Percentiles rank a stretch among this genome's conserved stretches.
Conservation (phyloP, 2,888 invertebrate genomes). For the Tricholauxania praeusta region DNA sequence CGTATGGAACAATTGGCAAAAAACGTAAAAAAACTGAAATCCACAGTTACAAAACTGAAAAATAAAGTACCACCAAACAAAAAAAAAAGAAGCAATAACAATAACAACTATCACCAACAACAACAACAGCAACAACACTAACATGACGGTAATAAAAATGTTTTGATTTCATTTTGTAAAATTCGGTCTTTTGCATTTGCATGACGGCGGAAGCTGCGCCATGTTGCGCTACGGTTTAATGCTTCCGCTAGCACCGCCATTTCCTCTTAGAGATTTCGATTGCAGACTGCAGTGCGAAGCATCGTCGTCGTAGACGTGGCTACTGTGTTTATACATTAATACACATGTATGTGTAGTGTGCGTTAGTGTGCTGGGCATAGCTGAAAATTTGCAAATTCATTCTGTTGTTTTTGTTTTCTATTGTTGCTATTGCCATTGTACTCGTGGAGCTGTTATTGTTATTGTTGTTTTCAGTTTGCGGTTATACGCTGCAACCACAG, state of each 20-base stretch:
- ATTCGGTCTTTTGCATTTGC: background rate
- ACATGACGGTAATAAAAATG: constrained; percentile 2
- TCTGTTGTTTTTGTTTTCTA: too few species aligned
- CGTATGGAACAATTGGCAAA: too few species aligned
- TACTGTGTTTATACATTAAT: background rate
- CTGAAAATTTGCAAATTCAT: too few species aligned
- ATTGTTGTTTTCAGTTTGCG: too few species aligned
- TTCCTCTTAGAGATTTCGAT: background rate
- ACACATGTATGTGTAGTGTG: background rate
- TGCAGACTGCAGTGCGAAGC: background rate
- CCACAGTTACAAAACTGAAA: background rate
- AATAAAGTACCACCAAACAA: background rate
- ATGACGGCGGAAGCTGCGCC: constrained; percentile 13
- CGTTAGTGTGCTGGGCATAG: background rate
- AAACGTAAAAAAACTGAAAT: background rate
- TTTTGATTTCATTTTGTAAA: constrained; percentile 27
- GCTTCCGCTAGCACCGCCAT: background rate
- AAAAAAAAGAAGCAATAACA: background rate
- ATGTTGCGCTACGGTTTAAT: constrained; percentile 16
- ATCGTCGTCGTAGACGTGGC: background rate
- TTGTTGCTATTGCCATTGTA: too few species aligned
- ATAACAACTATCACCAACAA: background rate
- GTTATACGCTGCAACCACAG: too few species aligned
- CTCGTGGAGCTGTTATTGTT: too few species aligned
- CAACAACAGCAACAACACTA: background rate